Evolutionary conservation across 37 sponge, comb jelly and placozoan species (phyloP).

Genomic region (Cliona cf. orientalis): DNA sequence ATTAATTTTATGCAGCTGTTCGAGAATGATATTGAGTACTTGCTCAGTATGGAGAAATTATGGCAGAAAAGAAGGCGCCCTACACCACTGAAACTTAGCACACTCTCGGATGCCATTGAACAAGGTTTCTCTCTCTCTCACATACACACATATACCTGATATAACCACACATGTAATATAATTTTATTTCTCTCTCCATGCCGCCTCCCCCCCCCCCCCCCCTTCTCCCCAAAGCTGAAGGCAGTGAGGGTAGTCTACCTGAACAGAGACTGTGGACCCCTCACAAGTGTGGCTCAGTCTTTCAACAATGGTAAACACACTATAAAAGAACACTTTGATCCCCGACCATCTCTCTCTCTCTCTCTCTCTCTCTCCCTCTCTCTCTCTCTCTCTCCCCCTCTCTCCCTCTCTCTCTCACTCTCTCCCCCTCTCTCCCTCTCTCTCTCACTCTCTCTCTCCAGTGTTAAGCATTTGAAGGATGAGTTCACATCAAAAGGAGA

Average conservation of each 20-base stretch:
- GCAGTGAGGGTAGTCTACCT: conserved; percentile 41
- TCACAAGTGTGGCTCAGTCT: conserved; percentile 76
- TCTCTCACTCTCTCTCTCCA: conserved; percentile 8
- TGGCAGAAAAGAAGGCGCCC: conserved; percentile 92
- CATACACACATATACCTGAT: not conserved
- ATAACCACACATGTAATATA: no score
- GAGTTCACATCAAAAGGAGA: conserved; percentile 54
- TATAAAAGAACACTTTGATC: no score
- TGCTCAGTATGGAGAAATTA: conserved; percentile 95
- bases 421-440: no score
- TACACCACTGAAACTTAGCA: conserved; percentile 63
- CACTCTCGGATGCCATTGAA: conserved; percentile 27
- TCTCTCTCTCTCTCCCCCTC: not conserved
- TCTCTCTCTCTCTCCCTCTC: not conserved
- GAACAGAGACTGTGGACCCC: conserved; percentile 94
- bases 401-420: not conserved
- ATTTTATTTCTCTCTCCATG: not conserved
- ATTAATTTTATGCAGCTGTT: conserved; percentile 78
- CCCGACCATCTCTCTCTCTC: not conserved
- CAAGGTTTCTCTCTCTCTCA: not conserved
- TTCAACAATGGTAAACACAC: conserved; percentile 60
- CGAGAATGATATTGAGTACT: conserved; percentile 86
- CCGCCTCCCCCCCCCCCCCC: not conserved
- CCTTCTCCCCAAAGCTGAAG: not conserved
- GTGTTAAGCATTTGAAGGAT: conserved; percentile 49